Evolutionary conservation across 1,140 invertebrate species (phyloP), one percentile per base, ranked within the genome.

Genomic region (Camponotus floridanus): DNA sequence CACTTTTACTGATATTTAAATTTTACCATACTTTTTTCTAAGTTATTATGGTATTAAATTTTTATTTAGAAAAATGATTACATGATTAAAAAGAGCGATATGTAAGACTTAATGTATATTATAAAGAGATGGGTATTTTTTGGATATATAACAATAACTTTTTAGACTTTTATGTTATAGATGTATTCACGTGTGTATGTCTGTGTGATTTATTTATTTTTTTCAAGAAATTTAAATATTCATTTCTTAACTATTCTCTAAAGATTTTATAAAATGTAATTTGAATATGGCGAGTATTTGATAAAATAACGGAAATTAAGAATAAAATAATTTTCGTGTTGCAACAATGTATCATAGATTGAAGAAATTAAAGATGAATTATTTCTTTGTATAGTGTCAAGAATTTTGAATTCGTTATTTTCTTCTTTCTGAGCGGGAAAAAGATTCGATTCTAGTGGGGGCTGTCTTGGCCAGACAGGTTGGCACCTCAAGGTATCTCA

Each of bases 361-460:
- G 87, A 57, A 48, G 74, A 42, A 59, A 78, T 68, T 4, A 91
- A 78, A 90, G 91, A 86, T 89, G 87, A 88, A 86, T 87, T 87
- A 42, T 62, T n/a, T 85, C 90, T 42, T 91, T 61, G 81, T 87
- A 81, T 88, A 91, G 87, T 89, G 91, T 85, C 91, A 91, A 67
- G 91, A 93, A 92, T 93, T 92, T 90, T 91, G 91, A 87, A 90
- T 71, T 74, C 87, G 87, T 91, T 90, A 85, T 79, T 86, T 84
- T 62, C 73, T 89, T 68, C 76, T 79, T 45, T 45, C 31, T 55
- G 39, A 78, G 70, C 21, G 73, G 86, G 86, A 73, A 88, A 90
- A 86, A 73, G 45, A 81, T 87, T 74, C 86, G 31, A 55, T 42
- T 15, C 55, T 76, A 48, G 42, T 11, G 45, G 68, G 39, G 61